These are phyloP conservation scores for Ganaspis brasiliensis DNA, from an alignment of 2,888 invertebrate genomes.

Conservation along the genomic window DNA sequence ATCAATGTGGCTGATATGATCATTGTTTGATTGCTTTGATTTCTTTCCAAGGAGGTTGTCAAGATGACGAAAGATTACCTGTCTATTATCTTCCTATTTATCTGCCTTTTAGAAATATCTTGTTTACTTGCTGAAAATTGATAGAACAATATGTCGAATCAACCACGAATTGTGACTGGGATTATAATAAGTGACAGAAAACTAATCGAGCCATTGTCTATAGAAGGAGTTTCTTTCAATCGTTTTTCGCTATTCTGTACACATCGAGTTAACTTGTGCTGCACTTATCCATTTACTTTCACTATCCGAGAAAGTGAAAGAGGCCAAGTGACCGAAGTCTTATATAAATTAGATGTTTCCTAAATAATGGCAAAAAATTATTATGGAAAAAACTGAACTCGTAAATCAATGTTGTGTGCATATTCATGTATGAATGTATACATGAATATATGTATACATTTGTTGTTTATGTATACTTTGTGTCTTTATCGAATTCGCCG, in stretches of 20 bases:
- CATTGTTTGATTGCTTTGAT: neutral
- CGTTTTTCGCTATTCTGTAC: slow-evolving; percentile 33
- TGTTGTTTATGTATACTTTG: no score
- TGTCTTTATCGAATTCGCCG: no score
- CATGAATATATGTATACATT: no score
- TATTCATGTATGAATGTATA: no score
- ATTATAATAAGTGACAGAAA: neutral
- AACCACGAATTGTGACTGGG: neutral
- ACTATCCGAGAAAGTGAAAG: slow-evolving; percentile 58
- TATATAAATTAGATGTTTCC: slow-evolving; percentile 74
- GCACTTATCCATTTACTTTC: slow-evolving; percentile 53
- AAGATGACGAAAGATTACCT: neutral
- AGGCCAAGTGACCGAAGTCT: slow-evolving; percentile 64
- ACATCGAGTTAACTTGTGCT: slow-evolving; percentile 47
- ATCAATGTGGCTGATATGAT: neutral
- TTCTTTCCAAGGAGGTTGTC: neutral
- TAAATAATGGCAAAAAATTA: slow-evolving; percentile 33
- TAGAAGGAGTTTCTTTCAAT: slow-evolving; percentile 35
- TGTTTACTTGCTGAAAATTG: neutral
- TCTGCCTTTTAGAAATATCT: neutral
- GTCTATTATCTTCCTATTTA: neutral
- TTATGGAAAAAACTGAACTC: no score
- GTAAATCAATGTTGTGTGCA: no score
- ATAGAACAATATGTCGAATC: neutral
- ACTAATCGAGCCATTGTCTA: neutral